Conservation (phyloP, 1,140 invertebrate species). For the Bradysia coprophila region DNA sequence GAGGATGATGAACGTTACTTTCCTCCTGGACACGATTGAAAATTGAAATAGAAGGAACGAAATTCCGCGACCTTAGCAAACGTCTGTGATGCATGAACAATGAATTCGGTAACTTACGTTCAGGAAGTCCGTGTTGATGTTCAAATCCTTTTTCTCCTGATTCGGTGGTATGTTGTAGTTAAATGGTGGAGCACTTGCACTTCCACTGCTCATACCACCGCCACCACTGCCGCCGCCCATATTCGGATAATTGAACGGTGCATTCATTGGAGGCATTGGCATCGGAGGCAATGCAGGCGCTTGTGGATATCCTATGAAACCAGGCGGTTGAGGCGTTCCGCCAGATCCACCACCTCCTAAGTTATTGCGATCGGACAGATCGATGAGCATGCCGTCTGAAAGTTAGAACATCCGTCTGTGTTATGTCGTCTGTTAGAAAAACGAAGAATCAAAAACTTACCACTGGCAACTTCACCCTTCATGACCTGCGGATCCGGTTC, state of each 20-base stretch:
- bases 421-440: background rate
- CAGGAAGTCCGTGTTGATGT: slow-evolving; percentile 35
- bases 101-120: slow-evolving; percentile 22
- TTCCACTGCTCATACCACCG: slow-evolving; percentile 7
- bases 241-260: slow-evolving; percentile 22
- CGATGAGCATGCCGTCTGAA: slow-evolving; percentile 62
- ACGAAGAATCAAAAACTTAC: background rate
- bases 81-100: background rate
- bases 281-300: slow-evolving; percentile 38
- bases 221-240: slow-evolving; percentile 7
- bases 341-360: slow-evolving; percentile 20
- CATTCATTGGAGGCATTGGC: slow-evolving; percentile 15
- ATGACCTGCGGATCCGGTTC: slow-evolving; percentile 84
- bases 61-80: background rate
- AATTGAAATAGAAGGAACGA: slow-evolving; percentile 1
- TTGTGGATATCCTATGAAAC: slow-evolving; percentile 60
- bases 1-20: slow-evolving; percentile 29
- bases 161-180: slow-evolving; percentile 53
- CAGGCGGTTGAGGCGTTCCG: slow-evolving; percentile 34
- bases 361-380: slow-evolving; percentile 44
- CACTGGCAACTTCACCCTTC: slow-evolving; percentile 45
- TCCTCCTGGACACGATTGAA: slow-evolving; percentile 22
- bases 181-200: slow-evolving; percentile 27
- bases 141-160: slow-evolving; percentile 27
- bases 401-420: slow-evolving; percentile 15